Percentiles rank a stretch among this genome's conserved stretches.
phyloP scores from a whole-genome alignment of 2,888 invertebrate genomes.

The Lumbricus terrestris region DNA sequence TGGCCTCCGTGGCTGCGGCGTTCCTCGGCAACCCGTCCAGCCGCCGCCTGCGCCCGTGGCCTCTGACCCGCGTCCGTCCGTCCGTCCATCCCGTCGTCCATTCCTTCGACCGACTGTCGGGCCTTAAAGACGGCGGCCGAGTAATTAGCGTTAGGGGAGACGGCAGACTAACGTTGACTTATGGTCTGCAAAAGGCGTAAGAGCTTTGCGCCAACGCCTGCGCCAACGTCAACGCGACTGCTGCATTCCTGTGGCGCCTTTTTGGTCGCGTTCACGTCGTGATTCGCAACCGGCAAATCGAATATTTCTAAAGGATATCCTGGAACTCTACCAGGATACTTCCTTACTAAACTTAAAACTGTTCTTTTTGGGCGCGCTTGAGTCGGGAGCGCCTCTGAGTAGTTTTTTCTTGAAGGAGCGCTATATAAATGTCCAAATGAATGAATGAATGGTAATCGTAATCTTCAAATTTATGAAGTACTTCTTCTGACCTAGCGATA shows the following conservation, averaged over 20 bases:
- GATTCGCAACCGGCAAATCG: neutral
- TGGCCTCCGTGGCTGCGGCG: neutral
- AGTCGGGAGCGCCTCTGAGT: no score
- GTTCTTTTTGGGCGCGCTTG: no score
- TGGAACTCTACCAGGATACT: no score
- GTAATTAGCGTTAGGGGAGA: constrained; percentile 3
- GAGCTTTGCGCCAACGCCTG: neutral
- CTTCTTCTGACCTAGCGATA: no score
- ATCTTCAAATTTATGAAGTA: no score
- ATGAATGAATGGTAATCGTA: no score
- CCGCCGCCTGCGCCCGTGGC: neutral
- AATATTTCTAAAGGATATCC: no score
- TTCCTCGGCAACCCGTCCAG: neutral
- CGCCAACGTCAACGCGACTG: neutral
- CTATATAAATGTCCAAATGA: no score
- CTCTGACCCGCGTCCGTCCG: neutral
- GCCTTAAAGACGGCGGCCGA: constrained; percentile 3
- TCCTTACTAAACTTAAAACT: no score
- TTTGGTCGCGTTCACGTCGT: neutral
- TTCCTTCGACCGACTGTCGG: neutral
- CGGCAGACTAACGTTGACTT: neutral
- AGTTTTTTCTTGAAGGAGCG: no score
- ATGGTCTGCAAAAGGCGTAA: neutral
- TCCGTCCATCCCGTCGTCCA: neutral
- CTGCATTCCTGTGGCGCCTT: neutral